These are phyloP conservation scores for Phaethon lepturus DNA, from an alignment of 2,113 vertebrate species.

Conservation along the genomic window DNA sequence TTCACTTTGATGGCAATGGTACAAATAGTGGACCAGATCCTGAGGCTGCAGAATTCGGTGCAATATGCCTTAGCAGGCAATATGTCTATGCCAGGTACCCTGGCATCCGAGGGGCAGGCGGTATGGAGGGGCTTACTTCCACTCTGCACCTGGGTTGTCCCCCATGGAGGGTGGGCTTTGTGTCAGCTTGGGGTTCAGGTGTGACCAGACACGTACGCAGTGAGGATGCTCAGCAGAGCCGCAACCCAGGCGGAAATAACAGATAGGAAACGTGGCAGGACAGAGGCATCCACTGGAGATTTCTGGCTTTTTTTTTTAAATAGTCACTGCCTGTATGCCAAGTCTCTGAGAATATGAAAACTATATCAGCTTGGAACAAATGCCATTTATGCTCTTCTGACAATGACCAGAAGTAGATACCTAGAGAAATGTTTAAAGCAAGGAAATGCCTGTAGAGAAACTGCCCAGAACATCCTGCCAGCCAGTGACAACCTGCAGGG, in stretches of 20 bases:
- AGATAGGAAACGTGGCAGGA: not conserved
- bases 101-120: not conserved
- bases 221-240: not conserved
- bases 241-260: not conserved
- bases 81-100: not conserved
- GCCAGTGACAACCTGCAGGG: not conserved
- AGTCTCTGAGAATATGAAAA: not conserved
- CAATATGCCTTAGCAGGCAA: too few relatives aligned
- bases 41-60: not conserved
- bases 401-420: constrained; percentile 29
- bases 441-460: constrained; percentile 19
- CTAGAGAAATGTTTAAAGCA: not conserved
- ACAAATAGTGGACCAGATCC: not conserved
- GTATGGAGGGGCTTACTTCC: not conserved
- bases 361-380: not conserved
- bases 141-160: not conserved
- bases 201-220: not conserved
- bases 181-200: not conserved
- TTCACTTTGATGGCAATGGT: not conserved
- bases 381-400: not conserved
- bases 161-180: not conserved
- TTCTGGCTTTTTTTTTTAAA: not conserved
- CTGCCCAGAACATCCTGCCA: constrained; percentile 19
- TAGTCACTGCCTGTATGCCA: not conserved
- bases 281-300: not conserved